Evolutionary conservation across 2,888 invertebrate species (phyloP).

Genomic region (Scelioninae gen. 2): DNA sequence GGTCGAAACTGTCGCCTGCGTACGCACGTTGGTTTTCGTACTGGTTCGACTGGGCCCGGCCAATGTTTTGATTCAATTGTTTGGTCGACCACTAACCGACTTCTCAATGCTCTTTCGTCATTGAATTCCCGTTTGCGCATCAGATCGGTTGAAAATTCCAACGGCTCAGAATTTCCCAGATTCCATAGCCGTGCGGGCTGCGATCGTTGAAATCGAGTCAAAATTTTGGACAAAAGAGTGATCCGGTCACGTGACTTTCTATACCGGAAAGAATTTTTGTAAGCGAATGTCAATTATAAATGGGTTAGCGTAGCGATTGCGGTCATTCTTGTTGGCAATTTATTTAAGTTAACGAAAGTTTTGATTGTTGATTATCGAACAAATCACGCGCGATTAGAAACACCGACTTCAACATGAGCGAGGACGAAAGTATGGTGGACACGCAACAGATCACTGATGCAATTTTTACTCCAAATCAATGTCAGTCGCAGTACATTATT

Average conservation of each 20-base stretch:
- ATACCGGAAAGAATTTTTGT: no score
- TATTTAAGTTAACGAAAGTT: neutral
- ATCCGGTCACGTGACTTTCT: no score
- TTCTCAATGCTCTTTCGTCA: neutral
- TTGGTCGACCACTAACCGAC: neutral
- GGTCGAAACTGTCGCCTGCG: neutral
- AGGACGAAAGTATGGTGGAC: constrained; percentile 2
- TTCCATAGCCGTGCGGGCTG: no score
- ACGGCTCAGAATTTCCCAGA: neutral
- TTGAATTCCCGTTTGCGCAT: neutral
- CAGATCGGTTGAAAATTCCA: neutral
- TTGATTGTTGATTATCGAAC: neutral
- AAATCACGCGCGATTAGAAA: neutral
- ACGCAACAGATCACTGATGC: neutral
- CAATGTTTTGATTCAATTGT: constrained; percentile 3
- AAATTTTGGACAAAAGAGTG: no score
- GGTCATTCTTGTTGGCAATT: no score
- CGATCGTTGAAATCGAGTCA: neutral
- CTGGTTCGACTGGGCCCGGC: neutral
- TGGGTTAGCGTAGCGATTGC: neutral
- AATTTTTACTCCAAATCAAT: neutral
- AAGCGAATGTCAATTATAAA: neutral
- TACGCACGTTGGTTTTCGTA: no score
- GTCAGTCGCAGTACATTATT: neutral
- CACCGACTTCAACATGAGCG: neutral